A percentile compares a stretch with the other conserved stretches of the same genome.
These are phyloP conservation scores for Beaufortia kweichowensis DNA, from an alignment of 2,113 vertebrate species.

Conservation along the genomic window DNA sequence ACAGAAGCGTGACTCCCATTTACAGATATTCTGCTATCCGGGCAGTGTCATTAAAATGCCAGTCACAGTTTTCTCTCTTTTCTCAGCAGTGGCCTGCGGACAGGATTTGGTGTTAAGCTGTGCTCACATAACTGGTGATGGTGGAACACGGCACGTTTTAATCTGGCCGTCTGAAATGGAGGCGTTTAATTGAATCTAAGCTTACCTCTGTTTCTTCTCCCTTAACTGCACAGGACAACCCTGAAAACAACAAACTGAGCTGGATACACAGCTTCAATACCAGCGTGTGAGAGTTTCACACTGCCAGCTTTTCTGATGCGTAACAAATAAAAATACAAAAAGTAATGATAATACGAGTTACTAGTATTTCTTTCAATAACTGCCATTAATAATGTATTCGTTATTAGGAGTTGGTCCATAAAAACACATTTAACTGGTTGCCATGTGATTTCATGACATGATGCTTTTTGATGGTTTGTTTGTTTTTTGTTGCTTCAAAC, in stretches of 20 bases:
- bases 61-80: slow-evolving; percentile 21
- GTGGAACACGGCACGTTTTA: slow-evolving; percentile 36
- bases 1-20: not conserved
- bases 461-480: too few relatives aligned
- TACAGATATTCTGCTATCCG: not conserved
- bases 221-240: slow-evolving; percentile 20
- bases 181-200: slow-evolving; percentile 39
- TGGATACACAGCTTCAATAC: too few relatives aligned
- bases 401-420: too few relatives aligned
- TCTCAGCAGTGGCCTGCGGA: slow-evolving; percentile 22
- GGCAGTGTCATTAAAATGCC: slow-evolving; percentile 23
- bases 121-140: slow-evolving; percentile 32
- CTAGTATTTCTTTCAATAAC: too few relatives aligned
- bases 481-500: too few relatives aligned
- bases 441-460: too few relatives aligned
- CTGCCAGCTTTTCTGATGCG: too few relatives aligned
- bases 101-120: slow-evolving; percentile 49
- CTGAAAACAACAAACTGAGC: slow-evolving; percentile 1
- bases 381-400: too few relatives aligned
- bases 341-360: too few relatives aligned
- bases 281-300: too few relatives aligned
- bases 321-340: too few relatives aligned
- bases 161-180: slow-evolving; percentile 34
- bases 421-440: too few relatives aligned
- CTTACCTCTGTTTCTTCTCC: slow-evolving; percentile 22